Percentiles rank a stretch among this genome's conserved stretches.
phyloP scores from a whole-genome alignment of 92 coral and sea anemone species.

The Bergia sp. region DNA sequence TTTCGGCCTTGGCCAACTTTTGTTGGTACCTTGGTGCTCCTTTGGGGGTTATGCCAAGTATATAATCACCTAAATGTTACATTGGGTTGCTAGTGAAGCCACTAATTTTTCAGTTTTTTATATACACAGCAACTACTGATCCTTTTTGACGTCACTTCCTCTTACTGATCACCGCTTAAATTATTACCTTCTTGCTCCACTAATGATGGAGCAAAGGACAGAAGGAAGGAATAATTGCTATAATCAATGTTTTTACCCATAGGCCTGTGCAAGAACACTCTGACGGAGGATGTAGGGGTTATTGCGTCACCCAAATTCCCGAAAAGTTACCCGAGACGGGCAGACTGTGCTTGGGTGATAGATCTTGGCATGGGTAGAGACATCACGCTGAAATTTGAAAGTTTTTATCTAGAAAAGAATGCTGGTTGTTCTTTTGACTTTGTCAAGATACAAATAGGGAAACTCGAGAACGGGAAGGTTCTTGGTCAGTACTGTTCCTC shows the following conservation, averaged over 20 bases:
- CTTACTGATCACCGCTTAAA: too few relatives aligned
- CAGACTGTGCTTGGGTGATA: conserved; percentile 69
- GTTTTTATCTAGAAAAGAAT: conserved; percentile 62
- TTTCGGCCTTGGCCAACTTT: too few relatives aligned
- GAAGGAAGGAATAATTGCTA: not conserved
- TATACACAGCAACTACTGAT: too few relatives aligned
- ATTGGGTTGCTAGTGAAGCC: too few relatives aligned
- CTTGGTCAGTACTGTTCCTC: conserved; percentile 55
- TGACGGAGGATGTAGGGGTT: conserved; percentile 58
- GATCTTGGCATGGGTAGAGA: conserved; percentile 74
- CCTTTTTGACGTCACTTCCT: too few relatives aligned
- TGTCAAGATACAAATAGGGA: conserved; percentile 67
- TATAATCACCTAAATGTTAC: too few relatives aligned
- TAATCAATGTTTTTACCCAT: not conserved
- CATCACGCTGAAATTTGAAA: conserved; percentile 64
- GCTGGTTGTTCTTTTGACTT: conserved; percentile 62
- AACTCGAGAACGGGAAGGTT: conserved; percentile 40
- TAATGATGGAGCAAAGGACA: too few relatives aligned
- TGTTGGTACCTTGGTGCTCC: too few relatives aligned
- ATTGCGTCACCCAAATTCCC: conserved; percentile 78
- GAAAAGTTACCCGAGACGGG: conserved; percentile 49
- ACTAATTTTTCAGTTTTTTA: too few relatives aligned
- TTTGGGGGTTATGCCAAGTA: too few relatives aligned
- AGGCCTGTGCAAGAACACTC: conserved; percentile 66
- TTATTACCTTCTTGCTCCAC: too few relatives aligned